Percentiles rank a stretch among this genome's conserved stretches.
phyloP scores from a whole-genome alignment of 2,797 vertebrate species.

The Acanthornis magna region DNA sequence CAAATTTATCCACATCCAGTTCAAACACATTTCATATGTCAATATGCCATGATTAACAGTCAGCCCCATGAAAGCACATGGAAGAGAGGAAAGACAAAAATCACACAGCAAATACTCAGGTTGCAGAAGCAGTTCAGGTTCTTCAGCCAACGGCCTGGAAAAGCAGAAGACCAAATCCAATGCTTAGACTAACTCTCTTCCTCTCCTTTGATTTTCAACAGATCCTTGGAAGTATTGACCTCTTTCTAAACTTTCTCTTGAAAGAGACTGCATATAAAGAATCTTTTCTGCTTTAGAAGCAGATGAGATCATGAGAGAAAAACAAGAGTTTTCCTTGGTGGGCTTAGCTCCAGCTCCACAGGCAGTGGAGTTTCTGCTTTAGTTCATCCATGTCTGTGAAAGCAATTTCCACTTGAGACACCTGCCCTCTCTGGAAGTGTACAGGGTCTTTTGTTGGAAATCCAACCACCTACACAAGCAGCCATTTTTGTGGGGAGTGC shows the following conservation, averaged over 20 bases:
- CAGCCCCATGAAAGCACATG: accelerated
- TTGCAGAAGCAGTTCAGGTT: background rate
- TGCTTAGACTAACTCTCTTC: background rate
- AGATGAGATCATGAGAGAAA: background rate
- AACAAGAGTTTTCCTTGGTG: background rate
- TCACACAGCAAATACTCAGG: background rate
- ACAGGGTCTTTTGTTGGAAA: background rate
- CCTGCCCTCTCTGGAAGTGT: background rate
- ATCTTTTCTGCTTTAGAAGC: background rate
- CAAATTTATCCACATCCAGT: background rate
- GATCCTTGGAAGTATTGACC: background rate
- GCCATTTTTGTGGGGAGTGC: background rate
- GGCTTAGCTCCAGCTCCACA: background rate
- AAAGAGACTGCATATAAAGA: background rate
- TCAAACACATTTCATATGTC: background rate
- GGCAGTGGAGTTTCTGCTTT: background rate
- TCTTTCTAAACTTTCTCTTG: background rate
- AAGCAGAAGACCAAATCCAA: background rate
- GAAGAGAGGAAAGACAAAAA: background rate
- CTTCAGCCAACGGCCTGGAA: background rate
- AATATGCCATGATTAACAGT: background rate
- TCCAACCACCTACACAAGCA: background rate
- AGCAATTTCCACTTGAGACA: background rate
- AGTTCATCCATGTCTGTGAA: background rate
- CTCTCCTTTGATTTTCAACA: background rate